Conservation (phyloP, 2,797 vertebrate genomes). For the Lithobates pipiens region DNA sequence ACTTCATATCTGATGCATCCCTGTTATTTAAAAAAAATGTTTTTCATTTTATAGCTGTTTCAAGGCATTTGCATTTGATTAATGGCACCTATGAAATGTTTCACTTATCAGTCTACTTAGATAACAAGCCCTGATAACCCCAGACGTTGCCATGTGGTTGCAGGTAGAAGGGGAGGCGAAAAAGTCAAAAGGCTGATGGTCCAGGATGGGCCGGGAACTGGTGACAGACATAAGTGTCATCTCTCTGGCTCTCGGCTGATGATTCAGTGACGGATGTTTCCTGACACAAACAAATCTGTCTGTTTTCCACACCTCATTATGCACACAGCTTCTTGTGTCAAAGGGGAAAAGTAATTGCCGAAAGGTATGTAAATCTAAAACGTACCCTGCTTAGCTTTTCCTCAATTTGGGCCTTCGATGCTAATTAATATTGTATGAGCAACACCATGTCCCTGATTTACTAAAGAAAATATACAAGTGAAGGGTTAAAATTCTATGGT, state of each 20-base stretch:
- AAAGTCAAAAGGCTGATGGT: not conserved
- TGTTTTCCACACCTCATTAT: constrained; percentile 16
- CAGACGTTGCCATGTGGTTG: not conserved
- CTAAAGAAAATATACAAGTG: too few species aligned
- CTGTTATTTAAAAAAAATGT: not conserved
- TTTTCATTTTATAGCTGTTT: not conserved
- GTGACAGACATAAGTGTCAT: constrained; percentile 4
- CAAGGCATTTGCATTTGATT: not conserved
- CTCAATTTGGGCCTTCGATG: too few species aligned
- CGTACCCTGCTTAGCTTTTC: too few species aligned
- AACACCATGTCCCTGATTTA: too few species aligned
- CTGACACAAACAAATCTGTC: not conserved
- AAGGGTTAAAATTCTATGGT: too few species aligned
- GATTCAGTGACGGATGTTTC: constrained; percentile 26
- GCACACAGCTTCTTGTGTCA: too few species aligned
- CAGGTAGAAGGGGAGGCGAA: not conserved
- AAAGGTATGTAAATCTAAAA: too few species aligned
- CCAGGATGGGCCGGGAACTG: not conserved
- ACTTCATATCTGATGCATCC: too few species aligned
- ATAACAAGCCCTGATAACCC: not conserved
- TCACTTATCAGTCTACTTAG: not conserved
- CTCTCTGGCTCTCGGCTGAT: not conserved
- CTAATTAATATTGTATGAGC: too few species aligned
- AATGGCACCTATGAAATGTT: not conserved
- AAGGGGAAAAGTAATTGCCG: too few species aligned